Conservation (phyloP, 2,797 vertebrate species). For the Halcyon smyrnensis region DNA sequence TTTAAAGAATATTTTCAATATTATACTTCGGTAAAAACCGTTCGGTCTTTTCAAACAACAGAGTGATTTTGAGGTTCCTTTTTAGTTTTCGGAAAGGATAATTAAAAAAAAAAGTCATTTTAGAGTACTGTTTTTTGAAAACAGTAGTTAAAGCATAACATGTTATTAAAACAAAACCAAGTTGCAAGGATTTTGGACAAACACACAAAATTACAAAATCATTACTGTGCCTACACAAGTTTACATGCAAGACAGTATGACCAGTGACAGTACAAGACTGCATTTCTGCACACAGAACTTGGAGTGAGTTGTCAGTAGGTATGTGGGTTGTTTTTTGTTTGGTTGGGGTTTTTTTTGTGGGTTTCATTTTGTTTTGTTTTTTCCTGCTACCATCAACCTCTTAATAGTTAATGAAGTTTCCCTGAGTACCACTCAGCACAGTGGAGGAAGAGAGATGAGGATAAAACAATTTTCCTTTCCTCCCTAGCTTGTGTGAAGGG, state of each 20-base stretch:
- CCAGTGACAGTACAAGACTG: background rate
- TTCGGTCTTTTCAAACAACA: background rate
- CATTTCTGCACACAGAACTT: background rate
- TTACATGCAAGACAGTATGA: background rate
- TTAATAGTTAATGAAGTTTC: conserved; percentile 36
- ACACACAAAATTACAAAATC: background rate
- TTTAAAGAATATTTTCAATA: background rate
- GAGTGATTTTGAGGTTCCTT: background rate
- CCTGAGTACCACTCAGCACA: background rate
- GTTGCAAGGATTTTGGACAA: background rate
- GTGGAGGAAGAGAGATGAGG: background rate
- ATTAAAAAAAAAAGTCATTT: background rate
- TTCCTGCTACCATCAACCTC: background rate
- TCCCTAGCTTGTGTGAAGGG: background rate
- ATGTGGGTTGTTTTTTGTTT: background rate
- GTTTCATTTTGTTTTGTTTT: background rate
- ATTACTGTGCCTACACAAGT: background rate
- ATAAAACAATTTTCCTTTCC: conserved; percentile 55
- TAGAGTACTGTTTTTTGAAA: background rate
- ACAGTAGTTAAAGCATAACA: background rate
- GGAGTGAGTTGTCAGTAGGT: background rate
- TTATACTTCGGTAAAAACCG: background rate
- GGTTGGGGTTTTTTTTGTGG: too few species aligned
- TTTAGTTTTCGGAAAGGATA: background rate
- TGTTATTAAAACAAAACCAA: background rate